Conservation (phyloP, 2,113 vertebrate species). For the Aphyosemion australe region DNA sequence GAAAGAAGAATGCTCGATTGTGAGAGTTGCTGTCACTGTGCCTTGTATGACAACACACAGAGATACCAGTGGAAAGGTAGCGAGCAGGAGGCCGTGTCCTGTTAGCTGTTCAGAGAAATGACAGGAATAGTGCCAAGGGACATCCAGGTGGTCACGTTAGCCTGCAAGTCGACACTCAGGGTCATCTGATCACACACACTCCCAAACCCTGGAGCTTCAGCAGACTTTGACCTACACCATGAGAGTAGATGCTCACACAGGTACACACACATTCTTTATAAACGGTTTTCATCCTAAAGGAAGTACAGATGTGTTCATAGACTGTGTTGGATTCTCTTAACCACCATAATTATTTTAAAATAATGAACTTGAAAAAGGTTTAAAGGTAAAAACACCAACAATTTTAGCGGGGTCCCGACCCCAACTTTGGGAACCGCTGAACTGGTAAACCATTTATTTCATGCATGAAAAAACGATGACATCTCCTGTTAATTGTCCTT, state of each 20-base stretch:
- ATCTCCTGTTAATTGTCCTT: too few relatives aligned
- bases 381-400: too few relatives aligned
- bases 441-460: too few relatives aligned
- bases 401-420: too few relatives aligned
- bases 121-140: conserved; percentile 4
- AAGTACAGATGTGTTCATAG: too few relatives aligned
- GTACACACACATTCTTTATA: not conserved
- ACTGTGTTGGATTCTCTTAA: too few relatives aligned
- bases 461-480: too few relatives aligned
- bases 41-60: not conserved
- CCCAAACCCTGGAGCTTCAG: not conserved
- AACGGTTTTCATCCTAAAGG: too few relatives aligned
- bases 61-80: not conserved
- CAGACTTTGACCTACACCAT: not conserved
- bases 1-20: not conserved
- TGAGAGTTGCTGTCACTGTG: not conserved
- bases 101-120: conserved; percentile 16
- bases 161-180: not conserved
- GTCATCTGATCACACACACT: not conserved
- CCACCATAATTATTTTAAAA: too few relatives aligned
- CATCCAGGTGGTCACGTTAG: conserved; percentile 34
- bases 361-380: too few relatives aligned
- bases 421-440: too few relatives aligned
- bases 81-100: not conserved
- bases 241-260: not conserved